Base-by-base conservation (phyloP, 2,797 vertebrate species). In the Sebastes taczanowskii region DNA sequence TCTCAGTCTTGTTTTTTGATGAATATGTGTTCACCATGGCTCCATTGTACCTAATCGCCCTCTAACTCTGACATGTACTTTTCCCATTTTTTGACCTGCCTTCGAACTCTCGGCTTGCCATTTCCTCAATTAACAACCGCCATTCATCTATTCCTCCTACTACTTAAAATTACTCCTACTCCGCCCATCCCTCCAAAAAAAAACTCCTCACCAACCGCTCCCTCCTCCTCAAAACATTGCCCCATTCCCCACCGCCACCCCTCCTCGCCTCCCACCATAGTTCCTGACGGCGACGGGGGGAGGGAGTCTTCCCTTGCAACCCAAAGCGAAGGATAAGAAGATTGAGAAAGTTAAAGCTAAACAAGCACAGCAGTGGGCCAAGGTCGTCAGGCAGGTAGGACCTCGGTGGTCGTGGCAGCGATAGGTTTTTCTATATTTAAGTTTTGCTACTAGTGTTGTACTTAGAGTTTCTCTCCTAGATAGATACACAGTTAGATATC, bases 361-460 rank as follows among this genome's bases (percentile, higher is more conserved):
- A 94, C 97, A 98, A 96, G 97, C 98, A 97, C 92, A 97, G 92
- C 97, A 97, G 89, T 99, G 98, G 99, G 97, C 99, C 95, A 92
- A 96, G 95, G 95, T 98, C 97, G 91, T 98, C 97, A 96, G 97
- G 96, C 97, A 99, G 98, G 97, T 99, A 99, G 96, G 95, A 91
- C 91, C 93, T 77, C 83, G 80, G 89, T 74, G 90, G 90, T 89
- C 86, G 67, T 79, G 75, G 81, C 74, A 85, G 88, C 35, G 18
- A 56, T 84, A 87, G 82, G 61, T 25, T 11, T 77, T 71, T 76
- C 65, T 30, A 35, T 56, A 74, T 78, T 52, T 49, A 25, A 69
- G 25, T 73, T 77, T 64, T 74, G 61, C 61, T 58, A 13, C 58
- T 38, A 34, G 49, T 77, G 35, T 42, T 66, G 30, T 63, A 20